Conservation (phyloP, 2,888 invertebrate species). For the Mycalesis mineus region DNA sequence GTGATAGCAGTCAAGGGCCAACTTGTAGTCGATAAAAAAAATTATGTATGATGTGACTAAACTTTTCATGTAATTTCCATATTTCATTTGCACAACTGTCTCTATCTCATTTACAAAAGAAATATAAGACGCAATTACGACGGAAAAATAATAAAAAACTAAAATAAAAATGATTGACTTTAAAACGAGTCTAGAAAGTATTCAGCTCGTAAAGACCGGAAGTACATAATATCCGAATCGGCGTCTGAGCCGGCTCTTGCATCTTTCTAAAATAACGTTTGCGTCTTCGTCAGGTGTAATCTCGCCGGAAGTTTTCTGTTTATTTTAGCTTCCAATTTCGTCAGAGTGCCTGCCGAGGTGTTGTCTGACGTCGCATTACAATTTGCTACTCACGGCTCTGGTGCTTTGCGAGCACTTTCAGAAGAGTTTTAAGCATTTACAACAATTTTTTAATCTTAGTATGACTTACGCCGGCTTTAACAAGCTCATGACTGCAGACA, state of each 20-base stretch:
- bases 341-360: constrained; percentile 72
- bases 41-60: no score
- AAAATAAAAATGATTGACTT: not conserved
- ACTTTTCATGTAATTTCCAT: no score
- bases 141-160: not conserved
- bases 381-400: constrained; percentile 17
- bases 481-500: no score
- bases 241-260: constrained; percentile 21
- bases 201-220: constrained; percentile 1
- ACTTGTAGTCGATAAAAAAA: no score
- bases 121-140: no score
- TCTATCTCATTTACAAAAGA: no score
- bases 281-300: constrained; percentile 66
- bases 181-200: constrained; percentile 12
- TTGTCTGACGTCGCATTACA: constrained; percentile 58
- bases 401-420: not conserved
- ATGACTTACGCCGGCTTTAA: no score
- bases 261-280: constrained; percentile 54
- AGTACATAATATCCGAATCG: constrained; percentile 18
- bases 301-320: constrained; percentile 70
- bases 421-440: no score
- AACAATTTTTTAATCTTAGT: no score
- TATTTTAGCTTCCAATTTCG: constrained; percentile 75
- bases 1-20: no score
- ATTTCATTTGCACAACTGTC: no score